A percentile compares a stretch with the other conserved stretches of the same genome.
These are phyloP conservation scores for Tipula unca DNA, from an alignment of 2,888 invertebrate genomes.

Conservation along the genomic window DNA sequence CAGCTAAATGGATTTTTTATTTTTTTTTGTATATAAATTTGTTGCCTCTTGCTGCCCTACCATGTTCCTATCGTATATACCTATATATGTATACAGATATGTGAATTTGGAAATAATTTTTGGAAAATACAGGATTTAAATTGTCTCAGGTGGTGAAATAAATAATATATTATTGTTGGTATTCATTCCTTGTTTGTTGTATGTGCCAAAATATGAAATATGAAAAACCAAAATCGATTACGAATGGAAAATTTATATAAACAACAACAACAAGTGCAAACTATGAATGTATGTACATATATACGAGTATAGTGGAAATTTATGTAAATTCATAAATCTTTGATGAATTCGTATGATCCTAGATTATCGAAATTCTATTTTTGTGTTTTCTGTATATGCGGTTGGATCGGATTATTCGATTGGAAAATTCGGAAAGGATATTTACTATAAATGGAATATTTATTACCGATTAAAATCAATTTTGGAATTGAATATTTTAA, in stretches of 20 bases:
- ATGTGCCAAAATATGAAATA: not conserved
- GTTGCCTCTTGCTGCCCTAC: not conserved
- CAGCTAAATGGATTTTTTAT: not conserved
- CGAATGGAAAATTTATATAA: not conserved
- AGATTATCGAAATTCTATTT: not conserved
- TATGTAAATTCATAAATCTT: conserved; percentile 8
- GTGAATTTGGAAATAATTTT: not conserved
- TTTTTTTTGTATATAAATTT: not conserved
- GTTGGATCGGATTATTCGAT: not conserved
- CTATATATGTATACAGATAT: too few relatives aligned
- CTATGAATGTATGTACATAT: not conserved
- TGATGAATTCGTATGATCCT: not conserved
- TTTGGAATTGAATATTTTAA: not conserved
- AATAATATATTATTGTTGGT: not conserved
- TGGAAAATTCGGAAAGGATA: not conserved
- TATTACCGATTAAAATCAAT: conserved; percentile 8
- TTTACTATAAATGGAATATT: not conserved
- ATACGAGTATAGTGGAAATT: not conserved
- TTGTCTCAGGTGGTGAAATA: not conserved
- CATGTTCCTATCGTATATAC: too few relatives aligned
- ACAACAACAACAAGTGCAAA: not conserved
- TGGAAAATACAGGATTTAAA: not conserved
- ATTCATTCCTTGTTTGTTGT: not conserved
- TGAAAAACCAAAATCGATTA: not conserved
- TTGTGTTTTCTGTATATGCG: not conserved